phyloP scores from a whole-genome alignment of 2,113 vertebrate species.

The Phaethornis superciliosus region DNA sequence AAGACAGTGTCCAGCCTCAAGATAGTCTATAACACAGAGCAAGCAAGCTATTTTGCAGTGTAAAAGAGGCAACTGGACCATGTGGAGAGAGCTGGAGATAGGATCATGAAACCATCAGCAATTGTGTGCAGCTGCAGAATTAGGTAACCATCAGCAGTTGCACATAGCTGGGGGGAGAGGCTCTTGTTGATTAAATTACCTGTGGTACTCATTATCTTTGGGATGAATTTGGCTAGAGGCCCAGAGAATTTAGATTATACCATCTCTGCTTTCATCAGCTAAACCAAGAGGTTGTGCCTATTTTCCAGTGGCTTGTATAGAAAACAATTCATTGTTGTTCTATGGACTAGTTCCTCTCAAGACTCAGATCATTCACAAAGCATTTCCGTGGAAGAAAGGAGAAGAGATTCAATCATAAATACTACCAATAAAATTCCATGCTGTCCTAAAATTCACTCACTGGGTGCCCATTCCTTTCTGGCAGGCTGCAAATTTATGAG shows the following conservation, averaged over 20 bases:
- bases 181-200: constrained; percentile 34
- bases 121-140: constrained; percentile 54
- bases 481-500: neutral
- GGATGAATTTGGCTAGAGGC: constrained; percentile 17
- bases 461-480: neutral
- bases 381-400: neutral
- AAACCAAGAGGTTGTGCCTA: neutral
- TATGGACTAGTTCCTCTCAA: neutral
- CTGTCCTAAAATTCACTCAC: neutral
- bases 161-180: constrained; percentile 40
- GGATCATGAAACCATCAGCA: constrained; percentile 59
- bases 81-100: neutral
- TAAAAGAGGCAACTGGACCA: neutral
- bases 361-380: neutral
- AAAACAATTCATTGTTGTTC: neutral
- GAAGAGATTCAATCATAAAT: neutral
- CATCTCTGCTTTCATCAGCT: constrained; percentile 41
- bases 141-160: constrained; percentile 45
- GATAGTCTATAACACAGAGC: neutral
- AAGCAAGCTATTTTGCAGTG: neutral
- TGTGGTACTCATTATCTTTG: constrained; percentile 30
- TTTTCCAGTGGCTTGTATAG: neutral
- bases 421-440: neutral
- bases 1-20: neutral
- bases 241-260: constrained; percentile 3